phyloP scores from a whole-genome alignment of 2,113 vertebrate species.

The Tachuris rubrigastra region DNA sequence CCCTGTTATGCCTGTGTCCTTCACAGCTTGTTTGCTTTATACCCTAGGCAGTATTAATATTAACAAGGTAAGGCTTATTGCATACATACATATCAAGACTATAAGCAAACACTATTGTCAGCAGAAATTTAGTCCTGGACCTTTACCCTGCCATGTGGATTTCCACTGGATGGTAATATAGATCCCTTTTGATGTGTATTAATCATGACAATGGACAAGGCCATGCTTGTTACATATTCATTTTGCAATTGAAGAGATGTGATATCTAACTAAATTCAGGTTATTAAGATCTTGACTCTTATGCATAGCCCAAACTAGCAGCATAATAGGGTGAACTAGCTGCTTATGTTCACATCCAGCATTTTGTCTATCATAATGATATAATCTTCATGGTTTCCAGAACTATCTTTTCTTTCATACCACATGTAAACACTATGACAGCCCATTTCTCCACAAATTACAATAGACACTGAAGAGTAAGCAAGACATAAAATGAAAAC shows the following conservation, averaged over 20 bases:
- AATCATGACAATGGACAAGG: not conserved
- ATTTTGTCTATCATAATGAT: not conserved
- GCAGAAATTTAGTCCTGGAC: not conserved
- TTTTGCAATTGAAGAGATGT: not conserved
- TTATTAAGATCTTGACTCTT: not conserved
- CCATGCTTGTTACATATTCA: not conserved
- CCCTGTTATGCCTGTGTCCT: not conserved
- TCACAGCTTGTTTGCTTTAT: not conserved
- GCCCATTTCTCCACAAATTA: not conserved
- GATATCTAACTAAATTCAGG: not conserved
- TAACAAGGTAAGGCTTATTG: not conserved
- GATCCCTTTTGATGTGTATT: not conserved
- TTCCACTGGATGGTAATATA: not conserved
- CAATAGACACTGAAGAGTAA: not conserved
- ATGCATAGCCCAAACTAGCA: not conserved
- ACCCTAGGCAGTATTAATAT: not conserved
- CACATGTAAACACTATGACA: not conserved
- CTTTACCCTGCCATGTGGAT: not conserved
- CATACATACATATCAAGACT: not conserved
- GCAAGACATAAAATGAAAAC: not conserved
- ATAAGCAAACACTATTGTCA: not conserved
- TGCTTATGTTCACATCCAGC: not conserved
- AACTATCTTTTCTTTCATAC: not conserved
- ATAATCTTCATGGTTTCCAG: not conserved
- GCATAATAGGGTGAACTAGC: not conserved